Evolutionary conservation across 2,888 invertebrate species (phyloP), one percentile per base, ranked within the genome.

Genomic region (Polietes domitor): DNA sequence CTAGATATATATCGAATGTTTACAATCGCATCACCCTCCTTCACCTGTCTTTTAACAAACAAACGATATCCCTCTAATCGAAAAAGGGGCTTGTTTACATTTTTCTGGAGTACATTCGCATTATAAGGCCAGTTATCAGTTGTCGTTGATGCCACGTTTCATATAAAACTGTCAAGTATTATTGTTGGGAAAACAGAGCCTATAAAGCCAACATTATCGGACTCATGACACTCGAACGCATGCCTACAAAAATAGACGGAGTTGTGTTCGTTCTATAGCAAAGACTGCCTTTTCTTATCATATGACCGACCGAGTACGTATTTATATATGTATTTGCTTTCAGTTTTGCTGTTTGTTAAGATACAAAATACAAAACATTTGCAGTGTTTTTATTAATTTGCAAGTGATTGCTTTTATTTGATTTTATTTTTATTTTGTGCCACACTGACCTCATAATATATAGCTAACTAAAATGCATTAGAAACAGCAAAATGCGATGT

Each of bases 21-120:
- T 7, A 7, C 7, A 32, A 32, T 32, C 7, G 32, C 7, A 32
- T 32, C 32, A 32, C n/a, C n/a, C n/a, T n/a, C n/a, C n/a, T n/a
- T n/a, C 4, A 32, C 32, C 32, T 7, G 41, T 41, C 41, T 10
- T 41, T 41, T 41, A 5, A 12, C 41, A 10, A 32, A 32, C 32
- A n/a, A n/a, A n/a, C 7, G 41, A 12, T 41, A 41, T 41, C 47
- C 4, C n/a, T n/a, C 15, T 4, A 47, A 2, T n/a, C 15, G 15
- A 26, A 58, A 58, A 58, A 58, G 58, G 58, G 58, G 58, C 58
- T 58, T 58, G 58, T 58, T 58, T 58, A 58, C 58, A 58, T 12
- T 15, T 9, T n/a, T 21, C 21, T 21, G 6, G 7, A 55, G 26
- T 58, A 47, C 10, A 24, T 58, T 26, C 26, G 12, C 7, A 4